Percentiles rank a stretch among this genome's conserved stretches.
Evolutionary conservation across 2,888 invertebrate species (phyloP).

Genomic region (Hypsopygia costalis): DNA sequence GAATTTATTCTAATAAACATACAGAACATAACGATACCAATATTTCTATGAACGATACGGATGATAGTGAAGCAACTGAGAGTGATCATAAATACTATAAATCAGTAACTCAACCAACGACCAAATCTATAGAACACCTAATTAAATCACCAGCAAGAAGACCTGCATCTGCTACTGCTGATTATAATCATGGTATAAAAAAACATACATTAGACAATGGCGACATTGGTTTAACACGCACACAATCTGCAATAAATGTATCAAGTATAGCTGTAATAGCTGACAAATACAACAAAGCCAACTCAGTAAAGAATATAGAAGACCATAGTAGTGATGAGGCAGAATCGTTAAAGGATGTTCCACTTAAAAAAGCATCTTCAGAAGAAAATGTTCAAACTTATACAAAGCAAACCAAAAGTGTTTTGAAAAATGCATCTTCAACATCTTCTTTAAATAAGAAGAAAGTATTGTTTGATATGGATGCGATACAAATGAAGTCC

Average conservation of each 20-base stretch:
- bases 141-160: constrained; percentile 60
- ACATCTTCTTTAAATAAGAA: constrained; percentile 80
- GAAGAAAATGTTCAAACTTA: constrained; percentile 39
- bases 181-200: constrained; percentile 29
- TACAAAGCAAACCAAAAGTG: constrained; percentile 72
- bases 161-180: constrained; percentile 46
- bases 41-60: too few relatives aligned
- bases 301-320: constrained; percentile 21
- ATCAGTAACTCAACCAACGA: constrained; percentile 26
- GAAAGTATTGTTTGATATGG: constrained; percentile 83
- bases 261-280: constrained; percentile 21
- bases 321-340: constrained; percentile 40
- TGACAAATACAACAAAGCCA: constrained; percentile 13
- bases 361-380: constrained; percentile 38
- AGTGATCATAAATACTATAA: constrained; percentile 40
- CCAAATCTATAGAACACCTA: constrained; percentile 51
- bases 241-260: constrained; percentile 46
- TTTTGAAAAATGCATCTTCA: constrained; percentile 80
- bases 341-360: constrained; percentile 39
- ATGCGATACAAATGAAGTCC: constrained; percentile 77
- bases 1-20: too few relatives aligned
- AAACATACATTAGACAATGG: constrained; percentile 36
- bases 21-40: constrained; percentile 23
- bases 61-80: constrained; percentile 35
- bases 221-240: constrained; percentile 29